These are phyloP conservation scores for Syrmaticus mikado DNA, from an alignment of 2,113 vertebrate species.

Conservation along the genomic window DNA sequence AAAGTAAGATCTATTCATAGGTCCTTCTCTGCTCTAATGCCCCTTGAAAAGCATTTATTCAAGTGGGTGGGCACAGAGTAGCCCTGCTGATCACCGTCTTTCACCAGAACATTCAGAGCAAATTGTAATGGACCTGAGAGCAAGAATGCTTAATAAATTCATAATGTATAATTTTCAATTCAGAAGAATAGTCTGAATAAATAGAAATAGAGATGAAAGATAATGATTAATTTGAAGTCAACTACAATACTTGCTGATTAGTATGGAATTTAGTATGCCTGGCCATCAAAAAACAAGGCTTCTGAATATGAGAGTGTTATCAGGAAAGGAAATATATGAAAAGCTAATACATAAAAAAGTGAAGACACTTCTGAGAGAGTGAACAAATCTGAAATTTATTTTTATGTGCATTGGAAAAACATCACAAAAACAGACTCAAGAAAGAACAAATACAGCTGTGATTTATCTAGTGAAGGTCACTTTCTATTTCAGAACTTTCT, in stretches of 20 bases:
- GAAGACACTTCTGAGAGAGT: neutral
- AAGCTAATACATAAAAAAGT: neutral
- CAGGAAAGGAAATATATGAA: neutral
- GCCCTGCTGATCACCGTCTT: neutral
- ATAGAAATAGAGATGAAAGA: neutral
- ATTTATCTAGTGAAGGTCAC: neutral
- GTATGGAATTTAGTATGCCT: neutral
- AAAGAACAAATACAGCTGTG: neutral
- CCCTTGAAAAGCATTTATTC: neutral
- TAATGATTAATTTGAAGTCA: neutral
- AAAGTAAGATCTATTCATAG: neutral
- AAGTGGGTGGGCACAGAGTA: neutral
- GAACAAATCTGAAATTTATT: neutral
- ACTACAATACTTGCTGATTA: neutral
- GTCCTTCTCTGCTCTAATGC: neutral
- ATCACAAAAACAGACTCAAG: neutral
- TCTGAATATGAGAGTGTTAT: neutral
- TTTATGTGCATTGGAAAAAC: neutral
- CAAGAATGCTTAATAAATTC: neutral
- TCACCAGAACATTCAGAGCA: neutral
- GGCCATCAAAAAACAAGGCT: neutral
- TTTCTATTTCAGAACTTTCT: neutral
- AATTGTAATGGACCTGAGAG: neutral
- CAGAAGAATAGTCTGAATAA: neutral
- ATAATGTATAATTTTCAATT: neutral